Base-by-base conservation (phyloP, 1,140 invertebrate species). In the Gonioctena quinquepunctata region DNA sequence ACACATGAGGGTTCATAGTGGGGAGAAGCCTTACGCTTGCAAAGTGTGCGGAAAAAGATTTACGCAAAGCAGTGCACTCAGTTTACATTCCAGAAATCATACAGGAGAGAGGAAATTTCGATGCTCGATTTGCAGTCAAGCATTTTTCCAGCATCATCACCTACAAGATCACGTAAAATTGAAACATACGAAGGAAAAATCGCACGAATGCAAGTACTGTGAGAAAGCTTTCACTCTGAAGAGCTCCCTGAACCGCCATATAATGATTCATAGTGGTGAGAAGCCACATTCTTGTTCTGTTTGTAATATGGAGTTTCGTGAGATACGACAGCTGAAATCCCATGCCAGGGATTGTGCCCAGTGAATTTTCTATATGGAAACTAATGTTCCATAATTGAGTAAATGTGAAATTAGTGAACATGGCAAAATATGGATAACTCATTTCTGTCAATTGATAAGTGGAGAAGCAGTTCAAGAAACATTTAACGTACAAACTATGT, bases 11-110 rank as follows among this genome's bases (percentile, higher is more conserved):
- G 80, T 72, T n/a, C 86, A 87, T 67, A 83, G 83, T 0, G 85
- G 84, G 19, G 85, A 86, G 72, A 85, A 81, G 42, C 84, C 84
- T 0, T 85, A 81, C 72, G 65, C 78, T 23, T 87, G 85, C 65
- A 66, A 76, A 1, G 79, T 83, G 54, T 83, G 80, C 59, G 70
- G 66, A 0, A 77, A 75, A 62, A 60, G 62, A 2, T 76, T 69
- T 7, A 27, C 33, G 0, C 33, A 42, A 4, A 42, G 33, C 8
- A 42, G 33, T 42, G 13, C 33, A 4, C 13, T 42, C 11, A n/a
- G 33, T n/a, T 42, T 42, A n/a, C 33, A 42, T 42, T 13, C 16
- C 5, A 11, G 33, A 42, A 42, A 42, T 1, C 33, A 42, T n/a
- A n/a, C 11, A n/a, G 33, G 33, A n/a, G 33, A 42, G 16, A 42